phyloP scores from a whole-genome alignment of 2,888 invertebrate genomes.

The Scaptomyza reducta region DNA sequence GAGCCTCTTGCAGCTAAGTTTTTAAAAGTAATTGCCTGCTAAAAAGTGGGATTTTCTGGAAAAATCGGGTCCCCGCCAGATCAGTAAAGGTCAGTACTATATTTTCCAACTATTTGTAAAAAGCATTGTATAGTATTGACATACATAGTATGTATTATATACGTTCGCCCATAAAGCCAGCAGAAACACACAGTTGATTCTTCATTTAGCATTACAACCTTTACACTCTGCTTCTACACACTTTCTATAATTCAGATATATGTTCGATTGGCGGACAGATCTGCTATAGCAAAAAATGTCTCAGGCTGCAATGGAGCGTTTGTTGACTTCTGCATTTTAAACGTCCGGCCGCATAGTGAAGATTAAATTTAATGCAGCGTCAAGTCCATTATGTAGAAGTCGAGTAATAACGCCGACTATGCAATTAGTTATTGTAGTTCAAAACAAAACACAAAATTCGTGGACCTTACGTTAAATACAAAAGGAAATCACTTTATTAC shows the following conservation, averaged over 20 bases:
- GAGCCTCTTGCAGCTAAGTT: too few relatives aligned
- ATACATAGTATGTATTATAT: neutral
- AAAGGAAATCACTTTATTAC: constrained; percentile 74
- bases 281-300: neutral
- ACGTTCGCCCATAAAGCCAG: neutral
- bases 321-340: neutral
- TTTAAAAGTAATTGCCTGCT: too few relatives aligned
- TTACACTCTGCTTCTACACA: neutral
- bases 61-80: neutral
- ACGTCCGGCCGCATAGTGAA: neutral
- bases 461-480: constrained; percentile 61
- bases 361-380: neutral
- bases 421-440: constrained; percentile 27
- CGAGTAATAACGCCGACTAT: neutral
- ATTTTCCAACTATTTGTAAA: neutral
- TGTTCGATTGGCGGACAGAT: neutral
- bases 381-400: neutral
- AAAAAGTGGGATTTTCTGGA: neutral
- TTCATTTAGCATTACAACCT: too few relatives aligned
- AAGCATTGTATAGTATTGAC: neutral
- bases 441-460: constrained; percentile 47
- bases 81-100: too few relatives aligned
- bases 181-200: neutral
- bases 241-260: neutral
- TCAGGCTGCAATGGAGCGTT: neutral